Base-by-base conservation (phyloP, 2,113 vertebrate genomes). In the Anthoscopus minutus region DNA sequence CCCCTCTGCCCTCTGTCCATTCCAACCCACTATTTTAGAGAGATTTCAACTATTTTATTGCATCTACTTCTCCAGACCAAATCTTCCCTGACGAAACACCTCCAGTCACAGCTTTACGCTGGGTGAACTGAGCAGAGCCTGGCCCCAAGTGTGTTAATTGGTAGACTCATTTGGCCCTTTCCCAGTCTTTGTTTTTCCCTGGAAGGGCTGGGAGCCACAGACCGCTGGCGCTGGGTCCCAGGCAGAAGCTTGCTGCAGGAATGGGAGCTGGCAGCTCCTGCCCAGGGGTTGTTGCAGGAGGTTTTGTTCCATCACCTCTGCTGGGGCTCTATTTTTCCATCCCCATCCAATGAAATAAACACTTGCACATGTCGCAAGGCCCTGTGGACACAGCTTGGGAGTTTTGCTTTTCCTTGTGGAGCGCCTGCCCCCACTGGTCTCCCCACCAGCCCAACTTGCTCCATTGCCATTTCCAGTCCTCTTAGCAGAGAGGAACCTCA, bases 321-420 rank as follows among this genome's bases (percentile, higher is more conserved):
- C 85, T 53, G 88, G 48, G 79, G n/a, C 64, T 95, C 93, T 88
- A 64, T 92, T 96, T 96, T 93, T 76, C 86, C 86, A 61, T 85
- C 62, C 70, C 89, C 53, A 47, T 81, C 88, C 93, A 86, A 60
- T 61, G 86, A 81, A 96, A 95, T 78, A 86, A 96, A 94, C 71
- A 74, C 80, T 95, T 92, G 71, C 88, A 61, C 72, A 19, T 84
- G 86, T 64, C 2, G 0, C 0, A 0, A 15, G 90, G 72, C 76
- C 72, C 86, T 42, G 51, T 0, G 0, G 85, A 62, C 4, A 4
- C 47, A 73, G 67, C 65, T 44, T 38, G 48, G 88, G 92, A 92
- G 58, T 62, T 91, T 57, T 70, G 54, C 28, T 78, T 69, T 74
- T 30, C 73, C 70, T 30, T 23, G 37, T 6, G 19, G 65, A 65